Evolutionary conservation across 37 sponge, comb jelly and placozoan genomes (phyloP).

Genomic region (Eunapius fragilis): DNA sequence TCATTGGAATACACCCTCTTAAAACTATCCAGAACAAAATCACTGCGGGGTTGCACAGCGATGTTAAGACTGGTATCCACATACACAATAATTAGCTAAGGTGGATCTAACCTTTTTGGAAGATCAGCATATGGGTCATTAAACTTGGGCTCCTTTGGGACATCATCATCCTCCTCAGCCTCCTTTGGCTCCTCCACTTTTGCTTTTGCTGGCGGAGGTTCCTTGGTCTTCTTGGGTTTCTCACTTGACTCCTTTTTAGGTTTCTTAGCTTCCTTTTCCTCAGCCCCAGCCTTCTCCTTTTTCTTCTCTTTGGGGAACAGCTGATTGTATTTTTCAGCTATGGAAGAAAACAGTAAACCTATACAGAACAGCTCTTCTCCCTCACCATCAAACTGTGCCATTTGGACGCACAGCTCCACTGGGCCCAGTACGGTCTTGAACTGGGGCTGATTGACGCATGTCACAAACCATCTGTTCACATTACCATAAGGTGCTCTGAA

Average conservation of each 20-base stretch:
- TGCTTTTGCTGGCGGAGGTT: no score
- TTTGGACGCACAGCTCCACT: slow-evolving; percentile 78
- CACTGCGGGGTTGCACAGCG: slow-evolving; percentile 20
- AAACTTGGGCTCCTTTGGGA: slow-evolving; percentile 56
- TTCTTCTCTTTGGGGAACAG: slow-evolving; percentile 80
- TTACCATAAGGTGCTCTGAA: slow-evolving; percentile 77
- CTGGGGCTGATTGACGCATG: slow-evolving; percentile 94
- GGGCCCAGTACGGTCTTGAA: slow-evolving; percentile 84
- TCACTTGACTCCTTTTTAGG: slow-evolving; percentile 22
- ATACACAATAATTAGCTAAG: no score
- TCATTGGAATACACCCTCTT: slow-evolving; percentile 88
- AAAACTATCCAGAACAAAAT: slow-evolving; percentile 87
- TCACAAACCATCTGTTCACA: slow-evolving; percentile 92
- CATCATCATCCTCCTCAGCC: slow-evolving; percentile 74
- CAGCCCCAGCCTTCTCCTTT: slow-evolving; percentile 59
- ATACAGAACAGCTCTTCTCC: no score
- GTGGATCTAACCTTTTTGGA: slow-evolving; percentile 76
- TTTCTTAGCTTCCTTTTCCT: slow-evolving; percentile 42
- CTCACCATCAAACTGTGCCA: slow-evolving; percentile 94
- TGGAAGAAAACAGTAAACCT: background rate
- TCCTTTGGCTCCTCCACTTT: slow-evolving; percentile 59
- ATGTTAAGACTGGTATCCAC: no score
- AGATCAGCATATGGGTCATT: slow-evolving; percentile 83
- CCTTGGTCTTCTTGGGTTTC: slow-evolving; percentile 9
- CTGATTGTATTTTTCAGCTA: slow-evolving; percentile 83